These are phyloP conservation scores for Lepus americanus DNA, from an alignment of 2,113 vertebrate genomes.

Conservation along the genomic window DNA sequence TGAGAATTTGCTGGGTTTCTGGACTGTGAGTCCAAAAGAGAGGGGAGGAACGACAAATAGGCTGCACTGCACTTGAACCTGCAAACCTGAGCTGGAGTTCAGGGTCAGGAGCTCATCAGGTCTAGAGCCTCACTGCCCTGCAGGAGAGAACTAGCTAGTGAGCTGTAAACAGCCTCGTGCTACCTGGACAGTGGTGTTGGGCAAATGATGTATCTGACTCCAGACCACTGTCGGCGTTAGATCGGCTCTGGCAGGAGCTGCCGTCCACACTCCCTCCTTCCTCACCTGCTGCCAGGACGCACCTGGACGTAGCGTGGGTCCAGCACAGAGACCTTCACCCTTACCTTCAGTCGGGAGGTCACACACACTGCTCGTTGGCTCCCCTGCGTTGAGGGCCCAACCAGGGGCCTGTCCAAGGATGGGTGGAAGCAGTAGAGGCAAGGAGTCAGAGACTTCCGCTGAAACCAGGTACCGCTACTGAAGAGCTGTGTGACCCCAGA, in stretches of 20 bases:
- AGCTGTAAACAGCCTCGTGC: background rate
- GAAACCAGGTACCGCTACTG: background rate
- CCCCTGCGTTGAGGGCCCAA: background rate
- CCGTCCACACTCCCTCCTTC: background rate
- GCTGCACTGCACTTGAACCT: background rate
- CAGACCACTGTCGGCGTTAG: background rate
- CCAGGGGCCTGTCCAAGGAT: background rate
- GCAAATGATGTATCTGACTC: background rate
- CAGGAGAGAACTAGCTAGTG: background rate
- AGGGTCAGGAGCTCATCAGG: background rate
- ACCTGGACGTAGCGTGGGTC: background rate
- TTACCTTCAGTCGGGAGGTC: background rate
- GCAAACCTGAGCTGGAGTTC: background rate
- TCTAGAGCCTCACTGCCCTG: background rate
- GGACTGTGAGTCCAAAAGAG: background rate
- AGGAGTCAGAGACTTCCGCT: background rate
- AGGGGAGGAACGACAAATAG: background rate
- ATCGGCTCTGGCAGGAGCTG: background rate
- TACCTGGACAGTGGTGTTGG: background rate
- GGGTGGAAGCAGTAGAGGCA: no score
- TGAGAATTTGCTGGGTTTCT: constrained; percentile 75
- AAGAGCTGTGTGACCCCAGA: background rate
- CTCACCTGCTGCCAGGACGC: background rate
- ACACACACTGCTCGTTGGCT: background rate
- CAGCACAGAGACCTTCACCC: background rate